Evolutionary conservation across 1,140 invertebrate genomes (phyloP), one percentile per base, ranked within the genome.

Genomic region (Orius insidiosus): DNA sequence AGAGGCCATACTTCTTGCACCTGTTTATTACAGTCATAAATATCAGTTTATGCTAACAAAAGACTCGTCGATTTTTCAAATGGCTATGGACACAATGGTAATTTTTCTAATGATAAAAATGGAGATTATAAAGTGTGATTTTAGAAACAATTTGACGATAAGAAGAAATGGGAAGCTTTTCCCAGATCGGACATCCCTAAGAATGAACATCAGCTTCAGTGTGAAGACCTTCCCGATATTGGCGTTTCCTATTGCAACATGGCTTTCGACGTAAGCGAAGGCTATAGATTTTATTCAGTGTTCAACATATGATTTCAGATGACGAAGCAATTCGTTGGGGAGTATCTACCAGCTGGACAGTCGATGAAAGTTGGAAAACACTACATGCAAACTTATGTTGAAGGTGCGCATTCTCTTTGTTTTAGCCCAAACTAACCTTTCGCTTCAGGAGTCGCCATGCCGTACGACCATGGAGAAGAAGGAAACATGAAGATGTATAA

Each of bases 1-100:
- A n/a, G 45, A 52, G 2, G 48, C 52, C 18, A 52, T 69, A 36
- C 62, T 63, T 5, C 48, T 72, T 31, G 70, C 61, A 2, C 71
- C 70, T 3, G 62, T 70, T 10, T 36, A 15, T 13, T 42, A 38
- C 0, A 59, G 62, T 14, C 43, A 31, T 30, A 49, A 49, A 32
- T 49, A 37, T 14, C 47, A 49, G 16, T 49, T 49, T 24, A 44
- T 49, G 18, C 6, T 49, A 2, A 44, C 19, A n/a, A 40, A 49
- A 15, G 36, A 42, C n/a, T 48, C 52, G n/a, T 53, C 48, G 15
- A 46, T 43, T 39, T 34, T 40, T 33, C 43, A 30, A 10, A 43
- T 42, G 46, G 16, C 33, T 42, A 5, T 48, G 13, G 45, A 49
- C 11, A 45, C 35, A 8, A 24, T 41, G 19, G 45, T 43, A 41